Conservation (phyloP, 2,888 invertebrate genomes). For the Ellobium chinense region DNA sequence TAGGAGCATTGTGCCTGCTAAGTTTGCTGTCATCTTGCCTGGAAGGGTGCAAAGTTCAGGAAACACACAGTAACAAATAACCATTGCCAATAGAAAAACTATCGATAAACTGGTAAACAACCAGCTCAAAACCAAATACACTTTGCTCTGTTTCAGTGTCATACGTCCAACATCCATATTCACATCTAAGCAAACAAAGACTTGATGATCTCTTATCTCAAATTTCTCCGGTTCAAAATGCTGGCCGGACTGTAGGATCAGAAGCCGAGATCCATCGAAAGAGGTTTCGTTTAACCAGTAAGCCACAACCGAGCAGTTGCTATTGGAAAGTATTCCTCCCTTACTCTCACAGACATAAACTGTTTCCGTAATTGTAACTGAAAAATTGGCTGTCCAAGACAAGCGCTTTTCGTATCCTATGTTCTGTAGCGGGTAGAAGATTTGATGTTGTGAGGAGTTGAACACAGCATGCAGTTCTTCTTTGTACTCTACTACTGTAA, state of each 20-base stretch:
- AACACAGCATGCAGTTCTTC: background rate
- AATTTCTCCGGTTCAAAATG: background rate
- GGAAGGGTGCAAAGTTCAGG: slow-evolving; percentile 25
- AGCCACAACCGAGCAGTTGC: slow-evolving; percentile 14
- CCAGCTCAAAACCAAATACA: background rate
- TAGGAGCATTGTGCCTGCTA: slow-evolving; percentile 28
- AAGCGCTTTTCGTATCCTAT: slow-evolving; percentile 10
- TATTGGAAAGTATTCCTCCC: background rate
- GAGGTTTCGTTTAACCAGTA: slow-evolving; percentile 28
- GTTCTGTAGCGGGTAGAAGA: slow-evolving; percentile 4
- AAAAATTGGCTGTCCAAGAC: background rate
- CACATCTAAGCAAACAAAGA: slow-evolving; percentile 18
- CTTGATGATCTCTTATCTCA: background rate
- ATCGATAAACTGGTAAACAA: background rate
- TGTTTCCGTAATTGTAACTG: background rate
- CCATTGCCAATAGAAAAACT: background rate
- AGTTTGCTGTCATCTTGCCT: slow-evolving; percentile 19
- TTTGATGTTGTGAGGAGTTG: background rate
- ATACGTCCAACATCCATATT: background rate
- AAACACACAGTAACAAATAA: slow-evolving; percentile 9
- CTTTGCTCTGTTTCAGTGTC: background rate
- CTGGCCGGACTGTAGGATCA: background rate
- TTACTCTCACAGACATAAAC: slow-evolving; percentile 13
- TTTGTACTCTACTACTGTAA: background rate
- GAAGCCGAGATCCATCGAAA: background rate